Base-by-base conservation (phyloP, 2,797 vertebrate genomes). In the Scyliorhinus canicula region DNA sequence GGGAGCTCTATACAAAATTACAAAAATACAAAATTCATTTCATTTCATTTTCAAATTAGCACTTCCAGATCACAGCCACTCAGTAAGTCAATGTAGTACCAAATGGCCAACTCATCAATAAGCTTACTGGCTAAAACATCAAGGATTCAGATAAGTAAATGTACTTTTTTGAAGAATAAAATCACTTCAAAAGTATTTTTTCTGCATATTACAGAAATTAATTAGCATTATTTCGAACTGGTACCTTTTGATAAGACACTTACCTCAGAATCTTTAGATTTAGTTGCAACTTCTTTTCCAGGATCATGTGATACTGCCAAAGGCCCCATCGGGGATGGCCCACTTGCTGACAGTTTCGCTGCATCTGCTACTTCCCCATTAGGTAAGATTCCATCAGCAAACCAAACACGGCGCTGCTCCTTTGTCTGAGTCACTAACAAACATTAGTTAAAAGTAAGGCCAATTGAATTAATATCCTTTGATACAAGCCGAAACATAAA, bases 351-450 rank as follows among this genome's bases (percentile, higher is more conserved):
- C 95, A 97, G 97, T 97, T 98, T 98, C 95, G 98, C 97, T 95
- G 98, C 98, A 96, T 99, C 98, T 0, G 98, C 97, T 95, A 98
- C 96, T 96, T 99, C 99, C 95, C 99, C 98, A 93, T 99, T 99
- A 24, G 99, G 98, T 95, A 99, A 97, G 96, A 99, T 97, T 7
- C 99, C 99, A 95, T 99, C 99, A n/a, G 98, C 98, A 96, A 99
- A 99, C 99, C 99, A 99, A 96, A 99, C 99, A 96, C 99, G 98
- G 95, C 98, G 98, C 97, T 99, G 99, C 95, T 99, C 99, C 96
- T 98, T 98, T 77, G 99, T 97, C 95, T 99, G 97, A 55, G 93
- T 52, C 63, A 94, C 93, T 94, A 94, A 71, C 4, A 94, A 50
- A 74, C 47, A 93, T 35, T 31, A 52, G 44, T 93, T 44, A 93